These are phyloP conservation scores for Drosophila cyrtoloma DNA, from an alignment of 2,888 invertebrate genomes.

Conservation along the genomic window DNA sequence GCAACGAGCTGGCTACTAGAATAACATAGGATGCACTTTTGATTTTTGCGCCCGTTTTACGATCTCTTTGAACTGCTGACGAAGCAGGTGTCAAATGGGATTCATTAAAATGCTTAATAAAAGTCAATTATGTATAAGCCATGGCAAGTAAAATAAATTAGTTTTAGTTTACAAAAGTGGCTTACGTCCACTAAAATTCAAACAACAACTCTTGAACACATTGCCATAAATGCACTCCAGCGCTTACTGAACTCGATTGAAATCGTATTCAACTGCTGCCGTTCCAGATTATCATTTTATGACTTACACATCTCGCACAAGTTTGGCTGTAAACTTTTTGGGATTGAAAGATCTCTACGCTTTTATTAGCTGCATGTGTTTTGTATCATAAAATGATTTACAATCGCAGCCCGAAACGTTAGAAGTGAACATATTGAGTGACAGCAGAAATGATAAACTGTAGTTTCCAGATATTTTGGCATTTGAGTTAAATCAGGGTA, in stretches of 20 bases:
- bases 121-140: neutral
- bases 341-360: conserved; percentile 40
- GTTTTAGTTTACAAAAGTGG: neutral
- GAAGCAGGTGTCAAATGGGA: conserved; percentile 9
- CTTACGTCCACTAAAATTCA: conserved; percentile 31
- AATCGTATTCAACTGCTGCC: conserved; percentile 22
- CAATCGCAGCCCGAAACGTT: conserved; percentile 29
- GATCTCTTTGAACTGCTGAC: conserved; percentile 4
- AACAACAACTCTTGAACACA: conserved; percentile 42
- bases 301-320: conserved; percentile 17
- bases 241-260: conserved; percentile 10
- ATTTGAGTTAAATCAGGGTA: neutral
- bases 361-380: conserved; percentile 54
- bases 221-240: conserved; percentile 29
- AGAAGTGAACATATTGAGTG: conserved; percentile 5
- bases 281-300: conserved; percentile 46
- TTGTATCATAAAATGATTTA: conserved; percentile 54
- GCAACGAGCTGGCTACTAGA: neutral
- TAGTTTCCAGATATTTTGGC: neutral
- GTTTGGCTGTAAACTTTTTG: conserved; percentile 40
- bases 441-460: conserved; percentile 2
- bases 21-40: neutral
- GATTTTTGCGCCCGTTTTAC: conserved; percentile 8
- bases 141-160: neutral
- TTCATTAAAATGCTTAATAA: conserved; percentile 4